Evolutionary conservation across 2,888 invertebrate species (phyloP).

Genomic region (Callyntrura sp.): DNA sequence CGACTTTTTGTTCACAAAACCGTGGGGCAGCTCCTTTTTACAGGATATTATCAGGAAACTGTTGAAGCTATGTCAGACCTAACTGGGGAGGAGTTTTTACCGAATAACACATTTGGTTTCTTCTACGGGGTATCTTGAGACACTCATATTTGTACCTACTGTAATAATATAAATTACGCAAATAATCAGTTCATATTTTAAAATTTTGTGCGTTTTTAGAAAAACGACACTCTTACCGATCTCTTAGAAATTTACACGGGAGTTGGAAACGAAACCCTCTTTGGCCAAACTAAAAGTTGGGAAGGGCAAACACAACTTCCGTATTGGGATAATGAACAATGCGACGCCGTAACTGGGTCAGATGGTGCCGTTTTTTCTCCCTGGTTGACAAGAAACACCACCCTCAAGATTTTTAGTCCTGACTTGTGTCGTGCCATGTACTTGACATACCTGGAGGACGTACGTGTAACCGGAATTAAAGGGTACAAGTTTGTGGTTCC

Average conservation of each 20-base stretch:
- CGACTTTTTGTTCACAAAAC: conserved; percentile 68
- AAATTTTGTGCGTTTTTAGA: conserved; percentile 65
- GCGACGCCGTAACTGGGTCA: conserved; percentile 72
- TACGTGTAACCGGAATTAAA: conserved; percentile 62
- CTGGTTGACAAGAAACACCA: conserved; percentile 58
- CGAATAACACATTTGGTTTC: conserved; percentile 77
- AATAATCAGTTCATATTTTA: too few species aligned
- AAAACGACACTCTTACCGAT: conserved; percentile 79
- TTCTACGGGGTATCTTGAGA: conserved; percentile 67
- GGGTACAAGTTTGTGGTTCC: conserved; percentile 74
- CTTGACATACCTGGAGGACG: conserved; percentile 60
- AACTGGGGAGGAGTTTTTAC: conserved; percentile 57
- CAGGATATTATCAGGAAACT: conserved; percentile 69
- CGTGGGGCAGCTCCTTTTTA: conserved; percentile 70
- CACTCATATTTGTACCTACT: too few species aligned
- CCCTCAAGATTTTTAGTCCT: conserved; percentile 67
- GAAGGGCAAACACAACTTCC: conserved; percentile 51
- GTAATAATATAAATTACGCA: too few species aligned
- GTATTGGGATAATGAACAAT: conserved; percentile 70
- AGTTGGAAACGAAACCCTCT: conserved; percentile 58
- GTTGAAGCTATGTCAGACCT: conserved; percentile 66
- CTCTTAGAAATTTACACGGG: conserved; percentile 74
- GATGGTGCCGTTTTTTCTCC: conserved; percentile 73
- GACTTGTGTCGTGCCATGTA: conserved; percentile 75
- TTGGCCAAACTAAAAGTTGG: conserved; percentile 67